Base-by-base conservation (phyloP, 2,113 vertebrate genomes). In the Artemisiospiza belli region DNA sequence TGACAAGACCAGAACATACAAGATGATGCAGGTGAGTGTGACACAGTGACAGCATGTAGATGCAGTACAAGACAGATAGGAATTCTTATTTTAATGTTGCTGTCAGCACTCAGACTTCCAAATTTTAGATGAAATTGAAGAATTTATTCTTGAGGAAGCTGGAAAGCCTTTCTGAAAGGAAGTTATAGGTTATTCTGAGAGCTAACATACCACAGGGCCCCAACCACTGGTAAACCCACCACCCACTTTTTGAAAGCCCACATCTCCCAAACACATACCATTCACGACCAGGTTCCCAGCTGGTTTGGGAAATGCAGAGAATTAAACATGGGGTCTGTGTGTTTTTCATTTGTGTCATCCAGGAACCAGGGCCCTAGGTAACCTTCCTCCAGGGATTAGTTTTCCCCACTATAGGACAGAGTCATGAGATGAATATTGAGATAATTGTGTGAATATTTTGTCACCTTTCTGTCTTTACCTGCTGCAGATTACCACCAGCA, bases 161-260 rank as follows among this genome's bases (percentile, higher is more conserved):
- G 54, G 67, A 91, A 95, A 58, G 52, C 37, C n/a, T 78, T 78
- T 84, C 61, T 66, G 41, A 72, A 73, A 64, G 62, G 19, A 84
- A 82, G 15, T 16, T 64, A 15, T 24, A 31, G 1, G 1, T 31
- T 55, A n/a, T 78, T 83, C 27, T 44, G 66, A 72, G 44, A 84
- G 17, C 35, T 73, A 44, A 78, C 6, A 19, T 13, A 51, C 24
- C 14, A 25, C 13, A 35, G 30, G 49, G 22, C 11, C 7, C 11
- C 37, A 52, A 10, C 5, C 5, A 24, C 41, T n/a, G 62, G 24
- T 30, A 82, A 52, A 68, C 5, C 10, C 28, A 55, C 18, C 33
- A 9, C 14, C 4, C 5, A 21, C 39, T 79, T 87, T 79, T 72
- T 68, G 20, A 49, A 85, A 83, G 27, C 27, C 66, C 57, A 5